These are phyloP conservation scores for Nerophis lumbriciformis DNA, from an alignment of 2,113 vertebrate genomes.

Conservation along the genomic window DNA sequence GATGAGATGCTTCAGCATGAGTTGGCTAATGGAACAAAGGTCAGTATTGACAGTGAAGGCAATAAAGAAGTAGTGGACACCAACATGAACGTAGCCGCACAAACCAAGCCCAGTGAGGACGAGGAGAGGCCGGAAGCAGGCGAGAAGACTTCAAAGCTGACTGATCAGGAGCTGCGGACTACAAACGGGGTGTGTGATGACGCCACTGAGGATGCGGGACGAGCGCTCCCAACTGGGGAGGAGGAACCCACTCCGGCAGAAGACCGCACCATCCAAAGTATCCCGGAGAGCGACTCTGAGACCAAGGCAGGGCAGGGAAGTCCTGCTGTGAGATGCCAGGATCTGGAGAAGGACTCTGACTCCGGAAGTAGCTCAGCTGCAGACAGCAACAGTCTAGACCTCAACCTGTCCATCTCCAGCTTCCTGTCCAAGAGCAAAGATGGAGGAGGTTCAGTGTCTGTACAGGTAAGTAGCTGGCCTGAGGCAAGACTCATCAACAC, in stretches of 20 bases:
- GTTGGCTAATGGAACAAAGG: constrained; percentile 8
- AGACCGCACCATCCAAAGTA: constrained; percentile 37
- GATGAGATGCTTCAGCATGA: constrained; percentile 16
- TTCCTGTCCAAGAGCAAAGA: constrained; percentile 94
- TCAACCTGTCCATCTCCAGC: constrained; percentile 96
- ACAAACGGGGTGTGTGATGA: constrained; percentile 33
- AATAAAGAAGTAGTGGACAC: constrained; percentile 12
- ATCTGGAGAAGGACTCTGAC: constrained; percentile 85
- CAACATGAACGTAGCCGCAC: constrained; percentile 21
- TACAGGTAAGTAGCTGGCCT: constrained; percentile 77
- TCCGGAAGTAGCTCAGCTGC: constrained; percentile 89
- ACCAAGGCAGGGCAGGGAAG: constrained; percentile 55
- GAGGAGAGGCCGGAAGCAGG: constrained; percentile 29
- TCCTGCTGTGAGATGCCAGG: constrained; percentile 61
- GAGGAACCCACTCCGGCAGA: constrained; percentile 34
- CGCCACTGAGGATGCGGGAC: constrained; percentile 34
- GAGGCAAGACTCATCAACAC: not conserved
- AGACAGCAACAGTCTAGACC: constrained; percentile 90
- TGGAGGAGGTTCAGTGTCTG: constrained; percentile 85
- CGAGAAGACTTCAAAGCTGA: constrained; percentile 12
- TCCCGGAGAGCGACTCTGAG: constrained; percentile 57
- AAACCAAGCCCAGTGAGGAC: constrained; percentile 18
- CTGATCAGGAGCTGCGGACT: constrained; percentile 11
- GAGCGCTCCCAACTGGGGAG: constrained; percentile 32
- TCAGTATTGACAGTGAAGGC: constrained; percentile 8